Evolutionary conservation across 2,797 vertebrate genomes (phyloP).

Genomic region (Argentina silus): DNA sequence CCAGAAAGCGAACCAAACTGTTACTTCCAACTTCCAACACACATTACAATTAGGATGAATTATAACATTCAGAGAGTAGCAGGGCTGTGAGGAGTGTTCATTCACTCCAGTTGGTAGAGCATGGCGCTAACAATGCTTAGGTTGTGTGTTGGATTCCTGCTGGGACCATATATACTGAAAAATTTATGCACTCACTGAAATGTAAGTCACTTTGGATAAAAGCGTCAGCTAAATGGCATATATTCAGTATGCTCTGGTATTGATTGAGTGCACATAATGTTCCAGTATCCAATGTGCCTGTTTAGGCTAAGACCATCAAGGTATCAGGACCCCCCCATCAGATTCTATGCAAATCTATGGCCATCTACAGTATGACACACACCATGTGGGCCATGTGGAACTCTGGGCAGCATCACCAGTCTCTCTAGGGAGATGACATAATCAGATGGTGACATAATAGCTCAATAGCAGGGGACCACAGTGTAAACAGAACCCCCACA

Average conservation of each 20-base stretch:
- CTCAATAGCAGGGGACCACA: slow-evolving; percentile 24
- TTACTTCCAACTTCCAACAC: background rate
- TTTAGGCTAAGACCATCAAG: background rate
- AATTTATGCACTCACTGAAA: no score
- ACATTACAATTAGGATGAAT: slow-evolving; percentile 23
- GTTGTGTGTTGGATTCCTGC: no score
- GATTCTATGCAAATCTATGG: background rate
- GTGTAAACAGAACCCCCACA: slow-evolving; percentile 25
- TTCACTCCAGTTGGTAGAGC: background rate
- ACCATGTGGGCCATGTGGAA: background rate
- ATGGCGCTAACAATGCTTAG: no score
- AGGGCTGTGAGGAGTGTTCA: background rate
- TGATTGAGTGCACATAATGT: no score
- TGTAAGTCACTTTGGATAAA: no score
- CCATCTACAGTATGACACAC: background rate
- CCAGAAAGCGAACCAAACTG: slow-evolving; percentile 13
- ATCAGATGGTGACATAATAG: slow-evolving; percentile 57
- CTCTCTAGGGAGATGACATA: slow-evolving; percentile 53
- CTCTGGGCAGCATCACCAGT: background rate
- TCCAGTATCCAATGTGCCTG: background rate
- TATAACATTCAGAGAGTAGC: background rate
- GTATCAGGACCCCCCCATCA: no score
- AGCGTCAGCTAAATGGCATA: no score
- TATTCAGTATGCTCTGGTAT: no score
- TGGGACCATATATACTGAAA: no score